Conservation (phyloP, 1,140 invertebrate species). For the Drosophila cardini region DNA sequence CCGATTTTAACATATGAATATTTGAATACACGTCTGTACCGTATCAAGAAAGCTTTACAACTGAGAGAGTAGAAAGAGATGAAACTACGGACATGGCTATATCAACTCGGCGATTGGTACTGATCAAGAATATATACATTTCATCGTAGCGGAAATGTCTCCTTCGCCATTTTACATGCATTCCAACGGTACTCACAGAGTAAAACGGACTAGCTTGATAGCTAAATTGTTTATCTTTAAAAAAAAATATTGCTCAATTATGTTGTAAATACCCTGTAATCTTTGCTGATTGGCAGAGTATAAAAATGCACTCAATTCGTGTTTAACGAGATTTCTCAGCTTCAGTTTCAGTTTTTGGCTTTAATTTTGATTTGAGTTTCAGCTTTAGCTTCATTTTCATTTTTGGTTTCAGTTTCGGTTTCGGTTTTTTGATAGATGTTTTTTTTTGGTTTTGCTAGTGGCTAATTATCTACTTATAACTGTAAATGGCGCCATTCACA, state of each 20-base stretch:
- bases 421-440: constrained; percentile 12
- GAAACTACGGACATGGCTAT: too few species aligned
- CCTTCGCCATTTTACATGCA: too few species aligned
- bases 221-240: too few species aligned
- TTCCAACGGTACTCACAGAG: too few species aligned
- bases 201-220: too few species aligned
- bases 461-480: constrained; percentile 35
- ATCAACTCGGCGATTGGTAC: too few species aligned
- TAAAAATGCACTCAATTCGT: not conserved
- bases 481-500: constrained; percentile 45
- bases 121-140: too few species aligned
- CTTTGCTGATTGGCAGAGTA: not conserved
- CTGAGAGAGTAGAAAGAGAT: too few species aligned
- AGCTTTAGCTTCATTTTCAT: not conserved
- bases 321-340: constrained; percentile 4
- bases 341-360: constrained; percentile 9
- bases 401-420: not conserved
- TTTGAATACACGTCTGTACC: too few species aligned
- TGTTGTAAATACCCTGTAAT: not conserved
- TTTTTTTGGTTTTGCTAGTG: constrained; percentile 31
- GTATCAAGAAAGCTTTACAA: too few species aligned
- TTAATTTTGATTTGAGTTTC: not conserved
- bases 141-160: too few species aligned
- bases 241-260: not conserved
- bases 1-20: too few species aligned